A percentile compares a stretch with the other conserved stretches of the same genome.
phyloP scores from a whole-genome alignment of 1,140 invertebrate species.

The Plectus sambesii region DNA sequence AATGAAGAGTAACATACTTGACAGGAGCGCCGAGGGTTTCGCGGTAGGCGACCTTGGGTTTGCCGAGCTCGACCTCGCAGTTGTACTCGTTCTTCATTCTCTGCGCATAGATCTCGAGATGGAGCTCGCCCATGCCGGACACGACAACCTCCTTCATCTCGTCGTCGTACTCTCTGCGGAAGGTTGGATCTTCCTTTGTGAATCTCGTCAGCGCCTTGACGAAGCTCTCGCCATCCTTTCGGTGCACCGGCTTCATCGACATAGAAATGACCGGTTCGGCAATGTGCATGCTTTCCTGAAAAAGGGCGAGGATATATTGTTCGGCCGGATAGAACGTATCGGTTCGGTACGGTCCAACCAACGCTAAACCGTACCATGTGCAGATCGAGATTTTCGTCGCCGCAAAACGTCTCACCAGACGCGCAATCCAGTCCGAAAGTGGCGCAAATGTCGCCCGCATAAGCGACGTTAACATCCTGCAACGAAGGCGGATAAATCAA shows the following conservation, averaged over 20 bases:
- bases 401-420: constrained; percentile 92
- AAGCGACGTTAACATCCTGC: constrained; percentile 71
- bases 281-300: constrained; percentile 76
- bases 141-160: constrained; percentile 92
- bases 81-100: constrained; percentile 88
- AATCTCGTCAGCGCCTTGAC: constrained; percentile 83
- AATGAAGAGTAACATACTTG: constrained; percentile 47
- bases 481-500: background rate
- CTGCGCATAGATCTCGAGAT: constrained; percentile 81
- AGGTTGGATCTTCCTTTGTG: constrained; percentile 95
- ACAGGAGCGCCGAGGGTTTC: constrained; percentile 47
- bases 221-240: constrained; percentile 82
- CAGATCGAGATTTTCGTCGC: constrained; percentile 62
- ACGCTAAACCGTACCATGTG: constrained; percentile 58
- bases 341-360: constrained; percentile 1
- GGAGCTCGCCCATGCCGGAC: constrained; percentile 96
- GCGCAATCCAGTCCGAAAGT: constrained; percentile 97
- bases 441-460: constrained; percentile 94
- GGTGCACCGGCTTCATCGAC: constrained; percentile 76
- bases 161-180: constrained; percentile 68
- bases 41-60: constrained; percentile 85
- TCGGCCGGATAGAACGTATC: too few species aligned
- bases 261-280: constrained; percentile 97
- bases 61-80: constrained; percentile 79
- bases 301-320: too few species aligned